These are phyloP conservation scores for Karalla daura DNA, from an alignment of 2,797 vertebrate genomes.

Conservation along the genomic window DNA sequence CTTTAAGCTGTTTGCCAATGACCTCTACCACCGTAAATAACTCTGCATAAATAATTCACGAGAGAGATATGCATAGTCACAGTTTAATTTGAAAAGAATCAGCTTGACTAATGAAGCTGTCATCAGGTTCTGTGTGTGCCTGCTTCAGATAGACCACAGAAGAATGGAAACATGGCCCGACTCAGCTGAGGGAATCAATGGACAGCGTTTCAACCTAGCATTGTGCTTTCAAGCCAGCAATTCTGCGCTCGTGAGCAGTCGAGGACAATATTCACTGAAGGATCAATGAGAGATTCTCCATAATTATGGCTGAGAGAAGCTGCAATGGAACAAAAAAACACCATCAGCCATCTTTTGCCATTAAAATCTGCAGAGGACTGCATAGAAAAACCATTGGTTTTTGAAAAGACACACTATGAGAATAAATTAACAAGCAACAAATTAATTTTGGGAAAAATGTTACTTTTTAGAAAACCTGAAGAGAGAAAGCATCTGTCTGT, in stretches of 20 bases:
- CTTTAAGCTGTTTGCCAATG: too few species aligned
- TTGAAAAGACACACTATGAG: too few species aligned
- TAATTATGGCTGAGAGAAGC: background rate
- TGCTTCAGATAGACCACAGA: constrained; percentile 1
- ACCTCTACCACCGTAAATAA: constrained; percentile 5
- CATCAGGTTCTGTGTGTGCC: constrained; percentile 20
- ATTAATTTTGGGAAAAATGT: background rate
- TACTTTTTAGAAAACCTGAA: background rate
- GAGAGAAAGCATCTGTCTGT: background rate
- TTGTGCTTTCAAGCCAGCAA: constrained; percentile 21
- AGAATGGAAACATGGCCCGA: constrained; percentile 4
- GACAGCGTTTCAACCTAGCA: constrained; percentile 16
- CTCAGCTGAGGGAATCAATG: constrained; percentile 27
- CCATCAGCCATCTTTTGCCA: background rate
- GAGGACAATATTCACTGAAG: background rate
- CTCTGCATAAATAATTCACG: constrained; percentile 33
- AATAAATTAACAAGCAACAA: too few species aligned
- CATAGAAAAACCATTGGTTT: too few species aligned
- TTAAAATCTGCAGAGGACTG: background rate
- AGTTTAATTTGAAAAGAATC: constrained; percentile 27
- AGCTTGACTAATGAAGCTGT: constrained; percentile 33
- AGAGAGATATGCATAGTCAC: constrained; percentile 22
- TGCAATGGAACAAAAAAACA: background rate
- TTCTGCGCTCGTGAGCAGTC: background rate
- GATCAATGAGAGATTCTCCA: constrained; percentile 29